Evolutionary conservation across 2,888 invertebrate genomes (phyloP).

Genomic region (Drosophila sordidapex): DNA sequence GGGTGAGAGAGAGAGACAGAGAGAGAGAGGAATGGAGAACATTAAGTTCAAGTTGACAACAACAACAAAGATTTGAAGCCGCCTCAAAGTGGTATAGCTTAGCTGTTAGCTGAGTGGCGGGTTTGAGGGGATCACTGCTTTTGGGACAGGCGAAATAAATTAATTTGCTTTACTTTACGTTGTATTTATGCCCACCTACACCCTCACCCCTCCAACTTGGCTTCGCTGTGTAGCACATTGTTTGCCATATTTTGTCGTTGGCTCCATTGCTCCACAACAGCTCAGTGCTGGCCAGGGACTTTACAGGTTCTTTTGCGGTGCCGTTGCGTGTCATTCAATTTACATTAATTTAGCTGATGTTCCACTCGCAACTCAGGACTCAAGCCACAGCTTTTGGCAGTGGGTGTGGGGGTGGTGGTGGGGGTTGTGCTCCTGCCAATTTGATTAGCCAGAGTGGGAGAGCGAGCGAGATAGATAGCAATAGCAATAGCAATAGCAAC

Average conservation of each 20-base stretch:
- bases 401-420: slow-evolving; percentile 32
- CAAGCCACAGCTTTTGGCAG: slow-evolving; percentile 17
- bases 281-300: slow-evolving; percentile 27
- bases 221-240: slow-evolving; percentile 25
- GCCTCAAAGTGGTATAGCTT: slow-evolving; percentile 28
- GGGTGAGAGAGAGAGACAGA: background rate
- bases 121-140: background rate
- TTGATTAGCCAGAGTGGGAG: slow-evolving; percentile 51
- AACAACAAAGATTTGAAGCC: slow-evolving; percentile 29
- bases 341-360: slow-evolving; percentile 71
- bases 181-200: slow-evolving; percentile 18
- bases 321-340: slow-evolving; percentile 56
- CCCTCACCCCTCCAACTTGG: background rate
- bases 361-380: slow-evolving; percentile 19
- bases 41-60: slow-evolving; percentile 37
- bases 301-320: slow-evolving; percentile 55
- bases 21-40: background rate
- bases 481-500: background rate
- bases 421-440: slow-evolving; percentile 41
- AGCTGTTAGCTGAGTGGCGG: slow-evolving; percentile 2
- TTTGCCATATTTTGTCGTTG: slow-evolving; percentile 29
- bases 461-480: background rate
- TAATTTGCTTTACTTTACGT: slow-evolving; percentile 56
- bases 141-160: slow-evolving; percentile 50
- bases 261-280: background rate